Percentiles rank a stretch among this genome's conserved stretches.
These are phyloP conservation scores for Mungos mungo DNA, from an alignment of 2,113 vertebrate genomes.

Conservation along the genomic window DNA sequence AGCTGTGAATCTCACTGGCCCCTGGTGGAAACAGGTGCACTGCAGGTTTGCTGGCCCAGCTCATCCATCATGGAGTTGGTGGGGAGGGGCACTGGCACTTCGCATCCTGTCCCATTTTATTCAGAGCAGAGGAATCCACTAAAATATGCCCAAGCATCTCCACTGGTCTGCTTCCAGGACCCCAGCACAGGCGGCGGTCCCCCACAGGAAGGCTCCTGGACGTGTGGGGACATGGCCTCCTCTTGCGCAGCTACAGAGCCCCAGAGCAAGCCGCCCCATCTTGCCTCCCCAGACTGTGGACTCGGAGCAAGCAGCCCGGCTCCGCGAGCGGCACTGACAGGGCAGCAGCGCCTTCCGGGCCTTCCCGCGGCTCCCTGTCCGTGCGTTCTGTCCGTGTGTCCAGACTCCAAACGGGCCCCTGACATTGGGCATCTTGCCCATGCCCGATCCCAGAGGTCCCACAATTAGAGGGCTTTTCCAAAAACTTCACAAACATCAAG, in stretches of 20 bases:
- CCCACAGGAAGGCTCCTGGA: accelerated
- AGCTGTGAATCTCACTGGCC: neutral
- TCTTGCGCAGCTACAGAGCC: too few species aligned
- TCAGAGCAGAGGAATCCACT: neutral
- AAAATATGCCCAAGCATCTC: neutral
- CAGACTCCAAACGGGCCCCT: too few species aligned
- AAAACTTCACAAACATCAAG: neutral
- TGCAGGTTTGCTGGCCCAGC: too few species aligned
- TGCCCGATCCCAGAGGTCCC: accelerated
- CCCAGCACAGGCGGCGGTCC: too few species aligned
- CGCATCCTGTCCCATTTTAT: neutral
- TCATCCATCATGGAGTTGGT: accelerated
- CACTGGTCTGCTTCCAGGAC: neutral
- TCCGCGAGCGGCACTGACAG: accelerated
- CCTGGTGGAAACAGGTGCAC: neutral
- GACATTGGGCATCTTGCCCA: neutral
- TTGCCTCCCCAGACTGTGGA: neutral
- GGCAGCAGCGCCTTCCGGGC: accelerated
- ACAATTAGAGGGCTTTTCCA: neutral
- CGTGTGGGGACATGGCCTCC: neutral
- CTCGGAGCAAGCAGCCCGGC: neutral
- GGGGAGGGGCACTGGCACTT: neutral
- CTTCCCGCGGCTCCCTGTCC: accelerated
- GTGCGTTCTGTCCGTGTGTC: accelerated
- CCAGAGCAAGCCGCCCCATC: neutral